Evolutionary conservation across 2,888 invertebrate species (phyloP).

Genomic region (Endomychus coccineus): DNA sequence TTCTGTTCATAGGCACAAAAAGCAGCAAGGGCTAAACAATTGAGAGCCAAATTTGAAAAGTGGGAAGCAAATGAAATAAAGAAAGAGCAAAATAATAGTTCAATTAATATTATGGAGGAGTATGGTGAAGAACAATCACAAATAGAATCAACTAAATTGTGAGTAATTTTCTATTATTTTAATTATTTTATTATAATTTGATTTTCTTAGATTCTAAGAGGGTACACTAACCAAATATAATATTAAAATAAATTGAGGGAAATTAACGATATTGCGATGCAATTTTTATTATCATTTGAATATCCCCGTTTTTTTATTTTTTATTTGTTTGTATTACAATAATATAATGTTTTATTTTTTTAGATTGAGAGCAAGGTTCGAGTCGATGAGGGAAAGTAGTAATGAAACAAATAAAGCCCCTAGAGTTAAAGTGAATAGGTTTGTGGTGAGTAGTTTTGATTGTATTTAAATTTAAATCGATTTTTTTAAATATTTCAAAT

Average conservation of each 20-base stretch:
- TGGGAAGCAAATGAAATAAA: conserved; percentile 68
- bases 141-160: conserved; percentile 80
- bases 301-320: too few relatives aligned
- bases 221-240: too few relatives aligned
- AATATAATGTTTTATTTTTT: too few relatives aligned
- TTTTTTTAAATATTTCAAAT: conserved; percentile 7
- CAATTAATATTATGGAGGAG: conserved; percentile 37
- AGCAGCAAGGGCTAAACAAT: conserved; percentile 72
- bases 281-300: too few relatives aligned
- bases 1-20: conserved; percentile 53
- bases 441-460: conserved; percentile 67
- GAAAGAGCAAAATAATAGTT: conserved; percentile 44
- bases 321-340: too few relatives aligned
- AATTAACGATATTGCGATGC: too few relatives aligned
- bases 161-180: conserved; percentile 26
- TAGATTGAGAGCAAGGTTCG: conserved; percentile 80
- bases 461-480: conserved; percentile 1
- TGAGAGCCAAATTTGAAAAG: conserved; percentile 81
- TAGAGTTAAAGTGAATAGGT: conserved; percentile 75
- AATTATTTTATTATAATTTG: too few relatives aligned
- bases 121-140: conserved; percentile 62
- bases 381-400: conserved; percentile 64
- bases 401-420: conserved; percentile 47
- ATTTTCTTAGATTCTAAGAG: too few relatives aligned
- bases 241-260: too few relatives aligned